These are phyloP conservation scores for Anhinga rufa DNA, from an alignment of 2,113 vertebrate genomes.

Conservation along the genomic window DNA sequence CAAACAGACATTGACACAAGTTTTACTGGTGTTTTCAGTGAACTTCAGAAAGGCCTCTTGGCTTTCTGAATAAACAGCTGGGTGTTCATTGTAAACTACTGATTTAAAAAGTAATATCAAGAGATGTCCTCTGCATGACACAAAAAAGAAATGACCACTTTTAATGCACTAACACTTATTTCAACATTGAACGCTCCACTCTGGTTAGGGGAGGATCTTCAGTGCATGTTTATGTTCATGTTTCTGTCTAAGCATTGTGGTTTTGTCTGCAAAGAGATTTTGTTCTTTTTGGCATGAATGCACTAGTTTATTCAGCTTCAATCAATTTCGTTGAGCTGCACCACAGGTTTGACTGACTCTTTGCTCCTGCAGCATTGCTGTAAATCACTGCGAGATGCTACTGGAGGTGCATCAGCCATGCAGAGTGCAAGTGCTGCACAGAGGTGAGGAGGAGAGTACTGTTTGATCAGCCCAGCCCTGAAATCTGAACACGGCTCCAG, in stretches of 20 bases:
- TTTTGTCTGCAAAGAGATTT: not conserved
- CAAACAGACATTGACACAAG: not conserved
- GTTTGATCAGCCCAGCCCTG: not conserved
- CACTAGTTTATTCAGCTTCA: not conserved
- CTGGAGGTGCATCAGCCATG: not conserved
- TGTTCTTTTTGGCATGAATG: not conserved
- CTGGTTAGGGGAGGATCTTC: not conserved
- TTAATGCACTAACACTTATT: not conserved
- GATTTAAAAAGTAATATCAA: not conserved
- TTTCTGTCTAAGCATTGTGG: not conserved
- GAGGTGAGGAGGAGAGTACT: not conserved
- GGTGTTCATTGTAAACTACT: not conserved
- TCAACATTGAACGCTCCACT: not conserved
- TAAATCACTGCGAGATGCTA: conserved; percentile 32
- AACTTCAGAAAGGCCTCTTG: not conserved
- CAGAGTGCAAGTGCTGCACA: not conserved
- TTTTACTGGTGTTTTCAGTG: not conserved
- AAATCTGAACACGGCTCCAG: not conserved
- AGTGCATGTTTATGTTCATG: not conserved
- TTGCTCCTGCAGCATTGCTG: not conserved
- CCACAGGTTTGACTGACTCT: conserved; percentile 45
- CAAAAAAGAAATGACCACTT: not conserved
- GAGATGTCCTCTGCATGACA: not conserved
- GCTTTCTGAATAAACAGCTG: not conserved
- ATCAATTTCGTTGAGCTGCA: conserved; percentile 19